Percentiles rank a stretch among this genome's conserved stretches.
Conservation (phyloP, 1,140 invertebrate genomes). For the Hetaerina americana region DNA sequence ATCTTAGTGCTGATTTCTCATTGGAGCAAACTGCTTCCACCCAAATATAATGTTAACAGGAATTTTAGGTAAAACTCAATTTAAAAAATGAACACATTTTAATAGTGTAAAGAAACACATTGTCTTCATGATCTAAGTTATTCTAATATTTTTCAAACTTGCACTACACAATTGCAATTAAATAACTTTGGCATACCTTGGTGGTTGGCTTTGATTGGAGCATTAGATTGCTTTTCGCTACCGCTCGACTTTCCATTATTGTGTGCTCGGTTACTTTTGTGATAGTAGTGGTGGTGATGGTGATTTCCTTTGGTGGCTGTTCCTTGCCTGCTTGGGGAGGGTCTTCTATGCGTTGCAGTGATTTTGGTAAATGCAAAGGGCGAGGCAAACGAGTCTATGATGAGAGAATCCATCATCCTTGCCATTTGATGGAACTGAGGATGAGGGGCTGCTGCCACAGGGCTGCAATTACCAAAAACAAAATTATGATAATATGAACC, state of each 20-base stretch:
- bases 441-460: constrained; percentile 30
- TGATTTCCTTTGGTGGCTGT: not conserved
- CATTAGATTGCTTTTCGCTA: not conserved
- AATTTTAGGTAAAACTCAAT: too few relatives aligned
- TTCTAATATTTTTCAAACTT: too few relatives aligned
- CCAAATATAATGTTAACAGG: too few relatives aligned
- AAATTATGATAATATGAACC: too few relatives aligned
- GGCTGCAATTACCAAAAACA: too few relatives aligned
- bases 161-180: too few relatives aligned
- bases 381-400: constrained; percentile 39
- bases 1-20: too few relatives aligned
- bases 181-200: not conserved
- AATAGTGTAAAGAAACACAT: too few relatives aligned
- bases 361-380: constrained; percentile 45
- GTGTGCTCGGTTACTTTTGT: not conserved
- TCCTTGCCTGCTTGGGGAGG: not conserved
- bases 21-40: too few relatives aligned
- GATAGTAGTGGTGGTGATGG: not conserved
- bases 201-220: not conserved
- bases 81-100: too few relatives aligned
- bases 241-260: not conserved
- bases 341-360: constrained; percentile 26
- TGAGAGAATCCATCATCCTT: constrained; percentile 54
- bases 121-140: too few relatives aligned
- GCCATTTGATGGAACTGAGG: constrained; percentile 48